A percentile compares a stretch with the other conserved stretches of the same genome.
phyloP scores from a whole-genome alignment of 2,888 invertebrate species.

The Baronia brevicornis region DNA sequence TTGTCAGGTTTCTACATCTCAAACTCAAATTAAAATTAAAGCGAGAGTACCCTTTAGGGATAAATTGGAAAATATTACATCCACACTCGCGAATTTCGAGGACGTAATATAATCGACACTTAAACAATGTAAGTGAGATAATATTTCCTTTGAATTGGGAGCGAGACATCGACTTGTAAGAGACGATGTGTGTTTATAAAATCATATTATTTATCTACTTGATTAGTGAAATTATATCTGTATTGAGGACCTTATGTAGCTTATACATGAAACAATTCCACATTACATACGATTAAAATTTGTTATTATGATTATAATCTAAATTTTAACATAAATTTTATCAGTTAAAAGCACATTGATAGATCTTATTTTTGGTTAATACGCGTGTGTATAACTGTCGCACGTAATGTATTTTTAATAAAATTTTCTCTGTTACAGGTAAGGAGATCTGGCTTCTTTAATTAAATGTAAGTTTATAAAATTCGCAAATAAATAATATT shows the following conservation, averaged over 20 bases:
- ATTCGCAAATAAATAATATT: no score
- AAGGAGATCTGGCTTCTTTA: no score
- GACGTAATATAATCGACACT: constrained; percentile 18
- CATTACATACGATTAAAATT: no score
- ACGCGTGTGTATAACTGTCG: no score
- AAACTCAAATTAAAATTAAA: constrained; percentile 11
- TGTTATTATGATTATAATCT: no score
- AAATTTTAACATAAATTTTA: no score
- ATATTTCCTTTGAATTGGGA: constrained; percentile 17
- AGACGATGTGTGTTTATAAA: constrained; percentile 11
- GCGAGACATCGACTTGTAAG: constrained; percentile 12
- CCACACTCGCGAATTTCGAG: constrained; percentile 12
- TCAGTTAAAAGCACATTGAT: no score
- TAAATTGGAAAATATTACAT: constrained; percentile 14
- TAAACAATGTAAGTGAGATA: constrained; percentile 19
- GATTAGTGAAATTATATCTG: constrained; percentile 19
- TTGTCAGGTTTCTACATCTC: constrained; percentile 7
- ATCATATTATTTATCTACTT: constrained; percentile 16
- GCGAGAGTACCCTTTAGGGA: constrained; percentile 12
- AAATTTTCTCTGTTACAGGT: no score
- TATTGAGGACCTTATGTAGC: constrained; percentile 15
- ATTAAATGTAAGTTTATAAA: no score
- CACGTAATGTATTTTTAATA: no score
- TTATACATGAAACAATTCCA: constrained; percentile 9
- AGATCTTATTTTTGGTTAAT: no score